These are phyloP conservation scores for Triplophysa tibetana DNA, from an alignment of 2,113 vertebrate species.

Conservation along the genomic window DNA sequence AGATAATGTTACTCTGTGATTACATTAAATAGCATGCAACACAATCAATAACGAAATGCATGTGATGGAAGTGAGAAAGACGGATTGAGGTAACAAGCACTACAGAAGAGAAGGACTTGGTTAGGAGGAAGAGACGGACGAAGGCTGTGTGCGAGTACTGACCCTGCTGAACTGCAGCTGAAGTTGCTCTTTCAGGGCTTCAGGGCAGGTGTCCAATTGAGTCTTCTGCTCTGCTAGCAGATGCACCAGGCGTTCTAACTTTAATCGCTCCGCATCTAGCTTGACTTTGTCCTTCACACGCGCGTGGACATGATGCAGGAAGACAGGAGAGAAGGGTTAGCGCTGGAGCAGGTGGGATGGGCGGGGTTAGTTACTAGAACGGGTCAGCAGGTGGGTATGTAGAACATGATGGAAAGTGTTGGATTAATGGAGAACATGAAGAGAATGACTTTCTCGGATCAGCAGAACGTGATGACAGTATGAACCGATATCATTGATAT, in stretches of 20 bases:
- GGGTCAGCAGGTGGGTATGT: conserved; percentile 9
- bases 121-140: conserved; percentile 5
- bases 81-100: not conserved
- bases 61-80: not conserved
- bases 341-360: conserved; percentile 40
- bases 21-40: not conserved
- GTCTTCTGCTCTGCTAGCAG: conserved; percentile 95
- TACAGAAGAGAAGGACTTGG: not conserved
- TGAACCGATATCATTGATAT: conserved; percentile 27
- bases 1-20: not conserved
- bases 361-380: conserved; percentile 41
- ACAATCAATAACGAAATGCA: not conserved
- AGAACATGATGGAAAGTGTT: conserved; percentile 29
- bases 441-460: not conserved
- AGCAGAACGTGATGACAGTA: not conserved
- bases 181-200: conserved; percentile 98
- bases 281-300: conserved; percentile 85
- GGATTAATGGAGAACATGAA: conserved; percentile 41
- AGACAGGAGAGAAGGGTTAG: conserved; percentile 52
- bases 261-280: conserved; percentile 93
- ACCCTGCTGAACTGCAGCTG: conserved; percentile 97
- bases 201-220: conserved; percentile 97
- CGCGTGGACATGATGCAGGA: conserved; percentile 46
- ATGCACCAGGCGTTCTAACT: conserved; percentile 96
- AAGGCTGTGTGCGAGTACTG: conserved; percentile 78